A percentile compares a stretch with the other conserved stretches of the same genome.
phyloP scores from a whole-genome alignment of 2,797 vertebrate species.

The Aphelocoma californica region DNA sequence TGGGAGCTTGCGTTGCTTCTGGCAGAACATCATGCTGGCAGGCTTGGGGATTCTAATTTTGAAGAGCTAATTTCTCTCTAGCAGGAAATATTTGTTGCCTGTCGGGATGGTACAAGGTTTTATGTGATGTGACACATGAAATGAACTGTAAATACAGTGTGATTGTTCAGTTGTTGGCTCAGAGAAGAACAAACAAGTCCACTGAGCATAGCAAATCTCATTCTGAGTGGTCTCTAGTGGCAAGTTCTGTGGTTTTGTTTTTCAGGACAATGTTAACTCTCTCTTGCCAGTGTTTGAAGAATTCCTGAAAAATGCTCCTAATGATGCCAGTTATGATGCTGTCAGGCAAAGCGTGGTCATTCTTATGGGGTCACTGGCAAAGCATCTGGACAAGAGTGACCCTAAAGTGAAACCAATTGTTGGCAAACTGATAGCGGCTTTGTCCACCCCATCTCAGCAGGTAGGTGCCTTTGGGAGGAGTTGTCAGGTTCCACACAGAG shows the following conservation, averaged over 20 bases:
- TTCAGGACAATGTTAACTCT: slow-evolving; percentile 92
- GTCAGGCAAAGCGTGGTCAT: slow-evolving; percentile 98
- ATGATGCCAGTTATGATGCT: slow-evolving; percentile 94
- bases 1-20: not conserved
- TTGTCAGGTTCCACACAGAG: not conserved
- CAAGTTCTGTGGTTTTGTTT: slow-evolving; percentile 57
- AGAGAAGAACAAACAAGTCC: slow-evolving; percentile 49
- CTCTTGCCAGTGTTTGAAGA: slow-evolving; percentile 97
- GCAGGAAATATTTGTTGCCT: slow-evolving; percentile 22
- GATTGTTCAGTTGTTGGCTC: slow-evolving; percentile 41
- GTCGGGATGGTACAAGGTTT: not conserved
- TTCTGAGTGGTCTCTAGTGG: slow-evolving; percentile 40
- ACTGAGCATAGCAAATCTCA: slow-evolving; percentile 37
- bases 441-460: slow-evolving; percentile 97
- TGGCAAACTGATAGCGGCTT: slow-evolving; percentile 94
- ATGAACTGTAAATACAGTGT: slow-evolving; percentile 45
- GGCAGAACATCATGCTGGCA: not conserved
- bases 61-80: slow-evolving; percentile 3
- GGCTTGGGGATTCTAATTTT: not conserved
- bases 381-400: slow-evolving; percentile 97
- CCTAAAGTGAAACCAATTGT: slow-evolving; percentile 98
- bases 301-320: slow-evolving; percentile 94
- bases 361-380: slow-evolving; percentile 97
- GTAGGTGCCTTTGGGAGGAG: slow-evolving; percentile 78
- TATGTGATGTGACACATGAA: slow-evolving; percentile 33